phyloP scores from a whole-genome alignment of 2,113 vertebrate species.

The Oostethus manadensis region DNA sequence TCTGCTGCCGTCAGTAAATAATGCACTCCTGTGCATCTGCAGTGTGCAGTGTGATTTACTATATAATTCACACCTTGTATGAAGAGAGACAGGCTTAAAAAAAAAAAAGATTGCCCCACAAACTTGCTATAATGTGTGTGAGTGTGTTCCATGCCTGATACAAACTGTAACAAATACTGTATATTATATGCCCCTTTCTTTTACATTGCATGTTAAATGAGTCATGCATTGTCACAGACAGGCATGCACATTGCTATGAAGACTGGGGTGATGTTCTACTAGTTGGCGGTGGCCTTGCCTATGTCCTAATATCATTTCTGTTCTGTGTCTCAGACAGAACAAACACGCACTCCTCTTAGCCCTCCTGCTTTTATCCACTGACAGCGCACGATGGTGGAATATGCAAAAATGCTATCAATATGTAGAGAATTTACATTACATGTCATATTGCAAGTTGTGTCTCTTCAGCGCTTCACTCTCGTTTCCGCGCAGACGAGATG shows the following conservation, averaged over 20 bases:
- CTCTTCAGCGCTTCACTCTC: conserved; percentile 37
- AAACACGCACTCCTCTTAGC: conserved; percentile 12
- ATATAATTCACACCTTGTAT: conserved; percentile 46
- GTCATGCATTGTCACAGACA: conserved; percentile 12
- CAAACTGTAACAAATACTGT: background rate
- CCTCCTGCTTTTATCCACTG: conserved; percentile 29
- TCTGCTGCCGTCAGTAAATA: conserved; percentile 45
- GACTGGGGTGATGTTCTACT: conserved; percentile 41
- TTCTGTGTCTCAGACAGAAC: conserved; percentile 23
- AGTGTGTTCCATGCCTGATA: too few relatives aligned
- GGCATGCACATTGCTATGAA: conserved; percentile 16
- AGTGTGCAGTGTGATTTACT: conserved; percentile 34
- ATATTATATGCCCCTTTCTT: background rate
- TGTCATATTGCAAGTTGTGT: conserved; percentile 35
- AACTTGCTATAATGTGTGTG: background rate
- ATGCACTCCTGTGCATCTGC: conserved; percentile 48
- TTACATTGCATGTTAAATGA: conserved; percentile 7
- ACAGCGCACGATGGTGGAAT: conserved; percentile 39
- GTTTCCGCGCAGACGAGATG: conserved; percentile 19
- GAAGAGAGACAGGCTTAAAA: conserved; percentile 21
- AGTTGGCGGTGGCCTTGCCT: conserved; percentile 32
- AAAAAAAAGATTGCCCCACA: conserved; percentile 13
- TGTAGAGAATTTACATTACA: conserved; percentile 37
- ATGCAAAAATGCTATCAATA: conserved; percentile 49
- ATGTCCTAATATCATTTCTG: conserved; percentile 51